Evolutionary conservation across 2,888 invertebrate genomes (phyloP).

Genomic region (Ditula angustiorana): DNA sequence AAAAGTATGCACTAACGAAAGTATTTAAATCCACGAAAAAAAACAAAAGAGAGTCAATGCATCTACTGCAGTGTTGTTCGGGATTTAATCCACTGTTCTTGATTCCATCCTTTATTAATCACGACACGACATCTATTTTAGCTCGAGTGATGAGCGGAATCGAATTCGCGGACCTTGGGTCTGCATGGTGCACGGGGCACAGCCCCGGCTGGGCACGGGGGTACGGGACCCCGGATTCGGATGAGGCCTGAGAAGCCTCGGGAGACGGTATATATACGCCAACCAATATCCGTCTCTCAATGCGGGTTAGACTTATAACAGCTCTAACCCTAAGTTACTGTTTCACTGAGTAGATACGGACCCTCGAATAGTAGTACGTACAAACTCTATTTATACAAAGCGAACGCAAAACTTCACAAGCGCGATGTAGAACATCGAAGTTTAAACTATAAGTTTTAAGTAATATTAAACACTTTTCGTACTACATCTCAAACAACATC

Average conservation of each 20-base stretch:
- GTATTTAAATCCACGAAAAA: not conserved
- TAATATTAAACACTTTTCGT: too few relatives aligned
- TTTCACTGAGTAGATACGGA: conserved; percentile 30
- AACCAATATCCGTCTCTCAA: not conserved
- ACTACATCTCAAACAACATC: too few relatives aligned
- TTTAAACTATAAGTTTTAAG: not conserved
- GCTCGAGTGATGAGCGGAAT: not conserved
- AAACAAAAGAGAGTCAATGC: conserved; percentile 24
- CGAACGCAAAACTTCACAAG: conserved; percentile 1
- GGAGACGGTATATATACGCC: conserved; percentile 9
- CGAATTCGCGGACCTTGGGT: not conserved
- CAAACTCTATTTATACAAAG: not conserved
- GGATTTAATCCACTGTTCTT: not conserved
- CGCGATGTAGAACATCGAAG: conserved; percentile 14
- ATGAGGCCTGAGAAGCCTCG: not conserved
- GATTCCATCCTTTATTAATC: not conserved
- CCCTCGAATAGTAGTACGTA: not conserved
- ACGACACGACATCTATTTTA: too few relatives aligned
- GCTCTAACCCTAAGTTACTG: conserved; percentile 11
- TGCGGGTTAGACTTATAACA: not conserved
- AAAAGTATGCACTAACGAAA: too few relatives aligned
- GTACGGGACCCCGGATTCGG: not conserved
- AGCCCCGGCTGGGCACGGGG: too few relatives aligned
- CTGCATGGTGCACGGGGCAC: not conserved
- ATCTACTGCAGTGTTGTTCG: conserved; percentile 22